Evolutionary conservation across 2,113 vertebrate genomes (phyloP), one percentile per base, ranked within the genome.

Genomic region (Canis aureus): DNA sequence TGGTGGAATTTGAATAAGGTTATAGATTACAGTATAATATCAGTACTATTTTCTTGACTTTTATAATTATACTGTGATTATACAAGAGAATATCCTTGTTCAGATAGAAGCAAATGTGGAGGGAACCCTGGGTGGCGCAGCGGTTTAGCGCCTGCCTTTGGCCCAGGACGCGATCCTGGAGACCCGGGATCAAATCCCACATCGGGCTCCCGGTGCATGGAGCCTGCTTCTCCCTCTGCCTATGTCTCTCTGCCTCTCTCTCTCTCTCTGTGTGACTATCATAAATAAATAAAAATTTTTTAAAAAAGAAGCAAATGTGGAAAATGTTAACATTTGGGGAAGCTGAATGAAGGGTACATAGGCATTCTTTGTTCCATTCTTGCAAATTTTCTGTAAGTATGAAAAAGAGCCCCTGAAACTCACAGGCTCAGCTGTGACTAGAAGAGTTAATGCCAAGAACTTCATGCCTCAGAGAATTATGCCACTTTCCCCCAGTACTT

Each of bases 31-130:
- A 78, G 23, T 60, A 11, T 79, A 32, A 73, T 74, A 73, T 80
- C 83, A 89, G 20, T 84, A 12, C 55, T 92, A 9, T 96, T 86
- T 89, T 81, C 64, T 81, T 76, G 29, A 55, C 88, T 96, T 93
- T 89, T 74, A 23, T 91, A 82, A 22, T 93, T 94, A 96, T 78
- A 66, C 6, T 87, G 22, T 92, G 59, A 89, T 94, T 57, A 43
- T 73, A 43, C 11, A 62, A 93, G 51, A 95, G 4, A 83, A 67
- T 62, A 17, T 13, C 62, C 29, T 90, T 95, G 12, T 86, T 95
- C 82, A 67, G 49, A 64, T 66, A 79, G 43, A 94, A 90, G 78
- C 53, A 76, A 13, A 32, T 25, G 8, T 88, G 73, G n/a, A 81
- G 38, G 38, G 38, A 38, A 38, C 38, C 38, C 38, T 38, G 38